Evolutionary conservation across 1,140 invertebrate genomes (phyloP).

Genomic region (Pseudachorutes palmiensis): DNA sequence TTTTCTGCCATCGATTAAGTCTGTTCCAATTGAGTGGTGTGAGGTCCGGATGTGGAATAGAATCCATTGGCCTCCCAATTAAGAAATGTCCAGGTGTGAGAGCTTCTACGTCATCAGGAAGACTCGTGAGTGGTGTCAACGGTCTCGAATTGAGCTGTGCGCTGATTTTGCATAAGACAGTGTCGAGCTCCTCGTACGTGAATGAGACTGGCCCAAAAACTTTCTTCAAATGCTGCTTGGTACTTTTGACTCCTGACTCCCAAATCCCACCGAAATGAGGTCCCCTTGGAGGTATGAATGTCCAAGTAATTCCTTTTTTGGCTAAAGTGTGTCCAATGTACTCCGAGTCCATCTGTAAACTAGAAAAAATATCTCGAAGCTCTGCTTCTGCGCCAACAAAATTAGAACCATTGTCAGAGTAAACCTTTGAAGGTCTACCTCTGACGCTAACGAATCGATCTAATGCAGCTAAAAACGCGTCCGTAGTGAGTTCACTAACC

Average conservation of each 20-base stretch:
- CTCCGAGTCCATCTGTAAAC: too few relatives aligned
- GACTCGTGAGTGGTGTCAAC: slow-evolving; percentile 29
- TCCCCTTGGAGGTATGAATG: slow-evolving; percentile 39
- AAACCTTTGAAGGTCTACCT: slow-evolving; percentile 38
- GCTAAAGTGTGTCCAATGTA: slow-evolving; percentile 3
- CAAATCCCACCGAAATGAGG: slow-evolving; percentile 40
- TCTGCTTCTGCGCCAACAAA: slow-evolving; percentile 39
- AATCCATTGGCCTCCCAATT: slow-evolving; percentile 16
- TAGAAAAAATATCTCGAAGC: too few relatives aligned
- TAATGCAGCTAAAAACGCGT: slow-evolving; percentile 40
- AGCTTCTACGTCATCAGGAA: slow-evolving; percentile 38
- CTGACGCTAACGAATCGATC: slow-evolving; percentile 41
- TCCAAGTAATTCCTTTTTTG: slow-evolving; percentile 31
- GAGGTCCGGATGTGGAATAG: slow-evolving; percentile 5
- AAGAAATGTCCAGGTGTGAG: slow-evolving; percentile 36
- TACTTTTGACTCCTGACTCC: slow-evolving; percentile 40
- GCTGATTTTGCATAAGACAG: slow-evolving; percentile 38
- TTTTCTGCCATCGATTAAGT: slow-evolving; percentile 6
- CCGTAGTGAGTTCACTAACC: slow-evolving; percentile 38
- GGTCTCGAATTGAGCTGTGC: slow-evolving; percentile 39
- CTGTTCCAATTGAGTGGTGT: background rate
- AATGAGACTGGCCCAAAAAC: slow-evolving; percentile 23
- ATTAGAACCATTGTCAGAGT: slow-evolving; percentile 41
- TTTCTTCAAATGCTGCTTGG: slow-evolving; percentile 38
- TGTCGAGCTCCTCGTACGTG: slow-evolving; percentile 38